A percentile compares a stretch with the other conserved stretches of the same genome.
phyloP scores from a whole-genome alignment of 1,140 invertebrate genomes.

The Zaprionus taronus region DNA sequence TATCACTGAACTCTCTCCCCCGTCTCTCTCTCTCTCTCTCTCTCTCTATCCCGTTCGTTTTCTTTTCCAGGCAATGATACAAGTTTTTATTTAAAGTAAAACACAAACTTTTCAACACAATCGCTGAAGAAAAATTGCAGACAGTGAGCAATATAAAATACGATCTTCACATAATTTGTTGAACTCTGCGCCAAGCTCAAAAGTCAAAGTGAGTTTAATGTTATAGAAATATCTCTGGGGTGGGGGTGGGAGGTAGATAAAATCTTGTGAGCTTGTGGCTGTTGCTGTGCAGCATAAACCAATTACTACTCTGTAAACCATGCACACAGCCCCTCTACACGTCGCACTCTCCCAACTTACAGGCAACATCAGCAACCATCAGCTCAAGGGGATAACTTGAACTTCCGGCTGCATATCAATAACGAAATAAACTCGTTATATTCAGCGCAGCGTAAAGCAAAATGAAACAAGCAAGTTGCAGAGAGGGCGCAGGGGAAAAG shows the following conservation, averaged over 20 bases:
- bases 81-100: background rate
- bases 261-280: slow-evolving; percentile 3
- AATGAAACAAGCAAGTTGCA: slow-evolving; percentile 9
- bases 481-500: too few relatives aligned
- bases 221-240: background rate
- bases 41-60: background rate
- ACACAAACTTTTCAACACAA: background rate
- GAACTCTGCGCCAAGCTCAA: background rate
- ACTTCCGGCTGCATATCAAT: slow-evolving; percentile 70
- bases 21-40: too few relatives aligned
- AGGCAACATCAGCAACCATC: slow-evolving; percentile 4
- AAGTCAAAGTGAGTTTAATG: background rate
- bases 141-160: background rate
- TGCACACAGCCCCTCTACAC: background rate
- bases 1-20: background rate
- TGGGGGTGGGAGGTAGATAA: background rate
- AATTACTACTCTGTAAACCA: slow-evolving; percentile 27
- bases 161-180: background rate
- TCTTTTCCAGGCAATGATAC: background rate
- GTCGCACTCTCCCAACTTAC: background rate
- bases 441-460: slow-evolving; percentile 20
- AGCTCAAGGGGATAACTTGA: slow-evolving; percentile 36
- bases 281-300: slow-evolving; percentile 8
- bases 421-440: slow-evolving; percentile 62
- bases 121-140: background rate